These are phyloP conservation scores for Goniozus legneri DNA, from an alignment of 1,140 invertebrate genomes.

Conservation along the genomic window DNA sequence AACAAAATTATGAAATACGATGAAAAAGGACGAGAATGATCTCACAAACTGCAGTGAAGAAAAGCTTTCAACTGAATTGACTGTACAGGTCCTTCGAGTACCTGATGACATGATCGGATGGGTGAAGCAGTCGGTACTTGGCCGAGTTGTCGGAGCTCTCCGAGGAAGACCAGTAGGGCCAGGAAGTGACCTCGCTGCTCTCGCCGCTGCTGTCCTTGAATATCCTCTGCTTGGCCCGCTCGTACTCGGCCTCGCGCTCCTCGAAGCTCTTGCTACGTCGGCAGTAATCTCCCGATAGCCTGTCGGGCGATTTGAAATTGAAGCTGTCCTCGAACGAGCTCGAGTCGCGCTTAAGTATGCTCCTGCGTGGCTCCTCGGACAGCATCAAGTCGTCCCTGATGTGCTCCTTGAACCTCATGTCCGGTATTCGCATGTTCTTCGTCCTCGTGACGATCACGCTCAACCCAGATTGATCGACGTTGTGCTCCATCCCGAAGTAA, in stretches of 20 bases:
- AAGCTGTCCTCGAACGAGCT: conserved; percentile 72
- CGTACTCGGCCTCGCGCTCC: conserved; percentile 85
- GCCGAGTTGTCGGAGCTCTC: conserved; percentile 44
- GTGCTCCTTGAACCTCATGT: conserved; percentile 62
- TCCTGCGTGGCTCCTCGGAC: conserved; percentile 68
- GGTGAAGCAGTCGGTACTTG: conserved; percentile 43
- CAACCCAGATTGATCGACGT: conserved; percentile 82
- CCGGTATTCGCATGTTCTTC: conserved; percentile 72
- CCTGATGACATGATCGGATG: conserved; percentile 41
- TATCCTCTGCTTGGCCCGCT: conserved; percentile 75
- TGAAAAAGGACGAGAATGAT: too few relatives aligned
- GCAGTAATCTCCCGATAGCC: conserved; percentile 62
- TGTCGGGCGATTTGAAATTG: conserved; percentile 61
- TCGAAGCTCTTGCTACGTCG: conserved; percentile 84
- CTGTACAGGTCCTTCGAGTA: too few relatives aligned
- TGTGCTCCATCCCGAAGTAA: conserved; percentile 91
- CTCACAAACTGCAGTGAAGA: too few relatives aligned
- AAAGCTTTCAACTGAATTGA: too few relatives aligned
- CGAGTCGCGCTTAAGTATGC: conserved; percentile 80
- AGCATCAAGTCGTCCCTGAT: conserved; percentile 60
- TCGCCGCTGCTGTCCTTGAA: conserved; percentile 62
- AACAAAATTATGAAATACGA: too few relatives aligned
- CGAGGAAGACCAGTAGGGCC: conserved; percentile 57
- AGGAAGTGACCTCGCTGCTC: conserved; percentile 40
- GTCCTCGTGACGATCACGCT: conserved; percentile 81